Base-by-base conservation (phyloP, 2,797 vertebrate species). In the Tinamus major region DNA sequence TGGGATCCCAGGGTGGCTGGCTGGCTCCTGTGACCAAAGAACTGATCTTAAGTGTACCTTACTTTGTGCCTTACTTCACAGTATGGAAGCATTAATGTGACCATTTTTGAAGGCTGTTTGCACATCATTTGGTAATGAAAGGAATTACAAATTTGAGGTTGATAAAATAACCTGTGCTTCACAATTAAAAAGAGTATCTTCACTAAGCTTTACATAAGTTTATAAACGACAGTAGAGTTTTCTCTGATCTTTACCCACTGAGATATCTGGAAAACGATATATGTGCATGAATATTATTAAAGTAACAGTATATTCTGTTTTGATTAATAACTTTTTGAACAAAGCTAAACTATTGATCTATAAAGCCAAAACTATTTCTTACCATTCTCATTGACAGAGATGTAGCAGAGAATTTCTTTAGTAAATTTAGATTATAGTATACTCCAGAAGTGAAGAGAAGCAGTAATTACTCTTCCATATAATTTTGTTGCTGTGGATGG, bases 281-380 rank as follows among this genome's bases (percentile, higher is more conserved):
- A 26, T 14, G 26, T 69, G 65, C 56, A 20, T 79, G 62, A 63
- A 39, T 80, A 61, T 62, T 75, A 81, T 70, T 79, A 59, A 58
- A 44, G 53, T 35, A 71, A 65, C 41, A 61, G 26, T 35, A 62
- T 63, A 58, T 77, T 86, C 48, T 68, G 26, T 75, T 92, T 80
- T 41, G 63, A 79, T 49, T 44, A 37, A 74, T 69, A 91, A 71
- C 39, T 74, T 78, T 86, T 94, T 15, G 64, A 56, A 78, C 26
- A 27, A 69, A 85, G 74, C 37, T 80, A 81, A 89, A 71, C 51
- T 91, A 83, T 13, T 79, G 80, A 93, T 87, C 72, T 80, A 51
- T 64, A 53, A 81, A 93, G 59, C 59, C 71, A 90, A 78, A 9
- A 37, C 61, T 39, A 37, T 10, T 77, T 68, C 51, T 53, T 79